A percentile compares a stretch with the other conserved stretches of the same genome.
These are phyloP conservation scores for Frieseomelitta varia DNA, from an alignment of 1,140 invertebrate species.

Conservation along the genomic window DNA sequence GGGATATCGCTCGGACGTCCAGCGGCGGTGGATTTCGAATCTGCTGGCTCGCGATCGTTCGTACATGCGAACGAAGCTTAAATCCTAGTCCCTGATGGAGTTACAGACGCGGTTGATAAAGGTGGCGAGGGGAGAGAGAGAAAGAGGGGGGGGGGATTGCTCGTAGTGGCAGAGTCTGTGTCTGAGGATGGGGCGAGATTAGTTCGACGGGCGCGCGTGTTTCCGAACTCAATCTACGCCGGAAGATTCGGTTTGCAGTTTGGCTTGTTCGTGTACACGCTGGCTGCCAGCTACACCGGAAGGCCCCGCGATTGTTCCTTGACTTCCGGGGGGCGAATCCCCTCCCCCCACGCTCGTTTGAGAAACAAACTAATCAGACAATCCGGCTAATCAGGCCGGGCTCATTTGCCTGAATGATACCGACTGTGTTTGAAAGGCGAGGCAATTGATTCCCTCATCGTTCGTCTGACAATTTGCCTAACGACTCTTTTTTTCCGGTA, in stretches of 20 bases:
- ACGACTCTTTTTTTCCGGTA: background rate
- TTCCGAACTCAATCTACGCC: slow-evolving; percentile 73
- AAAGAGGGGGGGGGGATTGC: background rate
- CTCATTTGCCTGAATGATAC: slow-evolving; percentile 50
- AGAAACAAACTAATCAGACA: slow-evolving; percentile 66
- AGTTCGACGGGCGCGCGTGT: slow-evolving; percentile 71
- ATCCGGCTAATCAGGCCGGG: slow-evolving; percentile 66
- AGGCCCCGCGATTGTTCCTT: slow-evolving; percentile 37
- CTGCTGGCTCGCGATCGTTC: slow-evolving; percentile 51
- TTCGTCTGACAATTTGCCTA: slow-evolving; percentile 24
- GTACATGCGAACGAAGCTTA: slow-evolving; percentile 67
- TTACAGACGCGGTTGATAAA: slow-evolving; percentile 45
- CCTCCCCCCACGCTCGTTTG: background rate
- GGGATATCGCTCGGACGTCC: slow-evolving; percentile 7
- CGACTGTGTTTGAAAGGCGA: slow-evolving; percentile 6
- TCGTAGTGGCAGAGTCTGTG: slow-evolving; percentile 9
- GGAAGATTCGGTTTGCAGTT: slow-evolving; percentile 73
- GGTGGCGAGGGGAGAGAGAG: too few relatives aligned
- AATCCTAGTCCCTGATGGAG: slow-evolving; percentile 61
- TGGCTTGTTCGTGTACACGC: slow-evolving; percentile 40
- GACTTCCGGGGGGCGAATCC: slow-evolving; percentile 27
- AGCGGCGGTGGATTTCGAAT: slow-evolving; percentile 3
- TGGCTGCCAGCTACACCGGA: slow-evolving; percentile 31
- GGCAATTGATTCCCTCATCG: slow-evolving; percentile 1
- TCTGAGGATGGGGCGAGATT: slow-evolving; percentile 61